A percentile compares a stretch with the other conserved stretches of the same genome.
Conservation (phyloP, 2,113 vertebrate species). For the Ammodytes marinus region DNA sequence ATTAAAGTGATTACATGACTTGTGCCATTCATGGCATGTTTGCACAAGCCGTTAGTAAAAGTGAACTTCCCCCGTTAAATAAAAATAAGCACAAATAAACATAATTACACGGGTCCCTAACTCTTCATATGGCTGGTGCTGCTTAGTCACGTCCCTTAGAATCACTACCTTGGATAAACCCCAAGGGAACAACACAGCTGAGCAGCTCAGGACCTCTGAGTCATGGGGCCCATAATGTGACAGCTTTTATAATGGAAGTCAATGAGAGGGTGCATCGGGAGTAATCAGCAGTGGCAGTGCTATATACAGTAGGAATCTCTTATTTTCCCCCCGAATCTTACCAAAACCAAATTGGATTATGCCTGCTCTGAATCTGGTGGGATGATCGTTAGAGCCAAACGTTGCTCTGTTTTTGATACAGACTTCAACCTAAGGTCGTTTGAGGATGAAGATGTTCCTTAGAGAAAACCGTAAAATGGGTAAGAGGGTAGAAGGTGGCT, state of each 20-base stretch:
- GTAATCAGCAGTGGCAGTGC: slow-evolving; percentile 66
- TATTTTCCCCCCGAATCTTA: slow-evolving; percentile 25
- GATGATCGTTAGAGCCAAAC: slow-evolving; percentile 8
- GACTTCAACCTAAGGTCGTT: not conserved
- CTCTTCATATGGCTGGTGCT: slow-evolving; percentile 72
- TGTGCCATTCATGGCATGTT: slow-evolving; percentile 74
- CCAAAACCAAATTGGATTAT: slow-evolving; percentile 18
- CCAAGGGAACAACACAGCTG: slow-evolving; percentile 66
- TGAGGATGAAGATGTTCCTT: not conserved
- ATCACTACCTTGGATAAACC: slow-evolving; percentile 84
- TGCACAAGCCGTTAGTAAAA: slow-evolving; percentile 77
- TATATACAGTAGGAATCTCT: slow-evolving; percentile 48
- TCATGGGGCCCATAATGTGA: slow-evolving; percentile 74
- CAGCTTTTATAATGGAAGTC: slow-evolving; percentile 77
- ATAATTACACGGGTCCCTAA: slow-evolving; percentile 80
- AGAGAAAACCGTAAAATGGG: not conserved
- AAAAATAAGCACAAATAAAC: slow-evolving; percentile 88
- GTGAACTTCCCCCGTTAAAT: slow-evolving; percentile 82
- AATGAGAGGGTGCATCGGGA: slow-evolving; percentile 80
- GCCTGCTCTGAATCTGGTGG: slow-evolving; percentile 32
- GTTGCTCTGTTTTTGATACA: not conserved
- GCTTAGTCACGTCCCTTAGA: slow-evolving; percentile 81
- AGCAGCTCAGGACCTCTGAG: slow-evolving; percentile 71
- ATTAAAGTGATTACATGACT: slow-evolving; percentile 75
- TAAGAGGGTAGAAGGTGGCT: not conserved